Base-by-base conservation (phyloP, 2,888 invertebrate genomes). In the Acleris laterana region DNA sequence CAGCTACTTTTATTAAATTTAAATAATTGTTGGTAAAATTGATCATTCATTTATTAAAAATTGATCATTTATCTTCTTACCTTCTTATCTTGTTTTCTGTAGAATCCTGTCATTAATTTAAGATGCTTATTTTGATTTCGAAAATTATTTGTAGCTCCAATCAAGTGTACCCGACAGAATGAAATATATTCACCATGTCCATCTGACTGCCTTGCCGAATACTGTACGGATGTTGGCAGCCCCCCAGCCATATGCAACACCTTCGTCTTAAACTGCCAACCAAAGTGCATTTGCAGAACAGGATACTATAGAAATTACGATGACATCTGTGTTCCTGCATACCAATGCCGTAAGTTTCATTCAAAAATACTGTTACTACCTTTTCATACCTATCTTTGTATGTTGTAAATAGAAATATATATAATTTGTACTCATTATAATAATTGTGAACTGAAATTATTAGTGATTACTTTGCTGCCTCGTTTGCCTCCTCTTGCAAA, bases 181-280 rank as follows among this genome's bases (percentile, higher is more conserved):
- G 85, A 85, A 72, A 70, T 73, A 22, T 85, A 77, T 75, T 62
- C 71, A 13, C 52, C 77, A 0, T 74, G 80, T 16, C 75, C 84
- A 0, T 69, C 77, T 0, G 70, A 71, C n/a, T 85, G 85, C 56
- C 66, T 74, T 4, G 63, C 62, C 0, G 80, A 83, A 17, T 66
- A 65, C 11, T 58, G 57, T 17, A 17, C 48, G 3, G 7, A 58
- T 58, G 16, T 19, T 0, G 58, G 77, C 32, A 61, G 72, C 0
- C 73, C 71, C 50, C 71, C 72, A 0, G 46, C 49, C 1, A 62
- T 64, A 0, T 84, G 85, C 69, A 77, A 84, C 58, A 76, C 80
- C 1, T 62, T 80, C 0, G 42, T 81, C 1, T 65, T 76, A n/a
- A 79, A 82, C 49, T 85, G 85, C 69, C 68, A 81, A 16, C 85